Base-by-base conservation (phyloP, 2,888 invertebrate genomes). In the Oscheius sp. region DNA sequence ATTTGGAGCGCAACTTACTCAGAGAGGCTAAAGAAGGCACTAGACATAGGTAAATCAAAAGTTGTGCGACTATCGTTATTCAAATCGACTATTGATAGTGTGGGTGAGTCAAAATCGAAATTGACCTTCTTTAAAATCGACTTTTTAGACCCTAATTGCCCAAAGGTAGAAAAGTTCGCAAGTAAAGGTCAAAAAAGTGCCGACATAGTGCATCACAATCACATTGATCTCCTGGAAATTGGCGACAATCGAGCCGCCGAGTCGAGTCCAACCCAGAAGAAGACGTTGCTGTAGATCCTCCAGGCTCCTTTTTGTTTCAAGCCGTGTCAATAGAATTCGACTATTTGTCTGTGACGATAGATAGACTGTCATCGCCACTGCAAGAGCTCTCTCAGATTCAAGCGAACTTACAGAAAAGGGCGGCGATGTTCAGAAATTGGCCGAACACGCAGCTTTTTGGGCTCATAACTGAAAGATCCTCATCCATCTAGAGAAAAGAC, bases 391-490 rank as follows among this genome's bases (percentile, higher is more conserved):
- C 31, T n/a, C n/a, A n/a, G n/a, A n/a, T n/a, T n/a, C n/a, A n/a
- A n/a, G n/a, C n/a, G n/a, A n/a, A n/a, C n/a, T 83, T 79, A 87
- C 88, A 75, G 50, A 87, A 73, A 12, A 91, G 88, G 65, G 92
- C 90, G 57, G 91, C 91, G 58, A 92, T 88, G 84, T 92, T 92
- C 34, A 93, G 89, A 45, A 92, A 88, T 86, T 92, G 91, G 0
- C 91, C 91, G 87, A 93, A 93, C 71, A 92, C 90, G 86, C 92
- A 92, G 87, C 92, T 92, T 86, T 92, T 92, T 3, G 93, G 92
- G 0, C 91, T 89, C 80, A 90, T 90, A 0, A 92, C n/a, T n/a
- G n/a, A n/a, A n/a, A n/a, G n/a, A n/a, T n/a, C n/a, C n/a, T n/a
- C n/a, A n/a, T n/a, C n/a, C n/a, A n/a, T n/a, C n/a, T n/a, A n/a